Evolutionary conservation across 2,888 invertebrate species (phyloP), one percentile per base, ranked within the genome.

Genomic region (Rhogogaster chlorosoma): DNA sequence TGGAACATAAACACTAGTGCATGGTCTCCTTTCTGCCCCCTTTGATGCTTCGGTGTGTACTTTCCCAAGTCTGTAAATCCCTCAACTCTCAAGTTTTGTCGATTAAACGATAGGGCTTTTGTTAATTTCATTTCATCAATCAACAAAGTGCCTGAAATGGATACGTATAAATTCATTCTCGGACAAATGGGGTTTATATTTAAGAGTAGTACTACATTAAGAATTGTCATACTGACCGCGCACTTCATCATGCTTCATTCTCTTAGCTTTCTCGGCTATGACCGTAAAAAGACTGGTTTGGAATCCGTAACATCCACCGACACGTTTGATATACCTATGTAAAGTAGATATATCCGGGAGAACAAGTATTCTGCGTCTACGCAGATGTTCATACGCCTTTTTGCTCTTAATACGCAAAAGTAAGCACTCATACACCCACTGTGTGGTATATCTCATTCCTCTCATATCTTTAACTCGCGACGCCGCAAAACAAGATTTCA

Each of bases 371-470:
- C 45, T 82, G 22, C 73, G 84, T 29, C 57, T 84, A 32, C 84
- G 38, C 45, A 85, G 42, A 36, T 86, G 85, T 29, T 77, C 73
- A 45, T 87, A 87, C 1, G 86, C 75, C 71, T 86, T 86, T 29
- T 61, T 82, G 45, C 86, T 86, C 45, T 87, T 87, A n/a, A 87
- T 85, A 12, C 86, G 80, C 15, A 87, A 42, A n/a, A 87, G 85
- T 29, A 85, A 29, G 49, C 85, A 86, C 73, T 86, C 83, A 49
- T 86, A 85, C 0, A 86, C 64, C 85, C 86, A 87, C 22, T 87
- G 83, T 12, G 82, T 83, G 7, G 85, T 85, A 57, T 83, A 85
- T 6, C 85, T 64, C 80, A 83, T 85, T 6, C 86, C 85, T 80
- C 64, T 84, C n/a, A 78, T 57, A 26, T 71, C 64, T 67, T 82